phyloP scores from a whole-genome alignment of 2,888 invertebrate species.

The Baccha elongata region DNA sequence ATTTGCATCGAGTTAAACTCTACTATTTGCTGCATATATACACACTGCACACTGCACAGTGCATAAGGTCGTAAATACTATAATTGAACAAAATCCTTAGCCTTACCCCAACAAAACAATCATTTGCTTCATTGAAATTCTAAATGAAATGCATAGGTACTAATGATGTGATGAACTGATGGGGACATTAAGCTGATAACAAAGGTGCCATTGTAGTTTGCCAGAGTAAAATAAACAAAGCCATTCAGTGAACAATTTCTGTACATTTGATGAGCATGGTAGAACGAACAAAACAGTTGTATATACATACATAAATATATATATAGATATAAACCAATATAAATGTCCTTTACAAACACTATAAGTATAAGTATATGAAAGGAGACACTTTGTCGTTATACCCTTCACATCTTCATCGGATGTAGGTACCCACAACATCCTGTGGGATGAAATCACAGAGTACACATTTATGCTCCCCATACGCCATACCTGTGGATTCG shows the following conservation, averaged over 20 bases:
- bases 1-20: slow-evolving; percentile 3
- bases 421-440: slow-evolving; percentile 56
- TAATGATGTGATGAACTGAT: slow-evolving; percentile 6
- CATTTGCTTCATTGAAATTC: slow-evolving; percentile 4
- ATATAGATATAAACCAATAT: background rate
- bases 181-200: slow-evolving; percentile 26
- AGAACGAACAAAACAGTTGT: too few relatives aligned
- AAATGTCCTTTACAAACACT: slow-evolving; percentile 13
- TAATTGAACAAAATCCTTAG: too few relatives aligned
- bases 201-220: slow-evolving; percentile 38
- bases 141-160: slow-evolving; percentile 37
- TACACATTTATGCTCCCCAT: slow-evolving; percentile 41
- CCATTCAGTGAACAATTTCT: background rate
- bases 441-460: slow-evolving; percentile 36
- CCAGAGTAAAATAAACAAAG: slow-evolving; percentile 25
- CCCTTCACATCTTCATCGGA: slow-evolving; percentile 42
- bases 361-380: slow-evolving; percentile 35
- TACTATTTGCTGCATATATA: background rate
- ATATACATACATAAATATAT: background rate
- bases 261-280: background rate
- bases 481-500: slow-evolving; percentile 65
- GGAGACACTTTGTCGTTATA: slow-evolving; percentile 52
- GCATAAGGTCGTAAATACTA: too few relatives aligned
- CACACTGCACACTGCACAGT: too few relatives aligned
- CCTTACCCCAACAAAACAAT: background rate